Percentiles rank a stretch among this genome's conserved stretches.
Evolutionary conservation across 2,113 vertebrate genomes (phyloP).

Genomic region (Centropristis striata): DNA sequence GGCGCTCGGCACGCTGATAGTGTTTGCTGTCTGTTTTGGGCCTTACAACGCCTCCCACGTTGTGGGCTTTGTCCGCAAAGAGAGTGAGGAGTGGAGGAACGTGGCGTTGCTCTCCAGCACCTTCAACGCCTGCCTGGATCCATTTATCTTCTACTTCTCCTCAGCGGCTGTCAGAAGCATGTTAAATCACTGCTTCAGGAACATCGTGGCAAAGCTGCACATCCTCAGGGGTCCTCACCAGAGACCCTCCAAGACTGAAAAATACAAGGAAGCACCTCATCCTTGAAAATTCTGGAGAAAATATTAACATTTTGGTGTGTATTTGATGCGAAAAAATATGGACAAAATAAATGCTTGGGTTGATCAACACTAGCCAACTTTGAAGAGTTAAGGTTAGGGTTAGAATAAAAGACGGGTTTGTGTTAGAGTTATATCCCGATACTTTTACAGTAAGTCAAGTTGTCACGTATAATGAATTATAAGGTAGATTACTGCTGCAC

Average conservation of each 20-base stretch:
- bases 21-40: conserved; percentile 88
- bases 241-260: conserved; percentile 21
- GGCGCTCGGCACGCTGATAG: conserved; percentile 82
- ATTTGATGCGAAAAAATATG: conserved; percentile 1
- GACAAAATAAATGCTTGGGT: neutral
- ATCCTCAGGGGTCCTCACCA: conserved; percentile 55
- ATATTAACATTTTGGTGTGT: neutral
- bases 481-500: too few species aligned
- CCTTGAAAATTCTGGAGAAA: neutral
- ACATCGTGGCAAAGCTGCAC: conserved; percentile 72
- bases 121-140: conserved; percentile 87
- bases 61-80: conserved; percentile 78
- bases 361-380: too few species aligned
- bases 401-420: too few species aligned
- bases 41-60: conserved; percentile 89
- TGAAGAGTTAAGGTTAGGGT: too few species aligned
- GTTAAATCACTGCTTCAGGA: conserved; percentile 70
- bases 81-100: conserved; percentile 81
- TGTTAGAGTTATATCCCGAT: too few species aligned
- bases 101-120: conserved; percentile 81
- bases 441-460: too few species aligned
- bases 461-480: too few species aligned
- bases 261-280: conserved; percentile 27
- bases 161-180: conserved; percentile 79
- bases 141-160: conserved; percentile 87